Percentiles rank a stretch among this genome's conserved stretches.
phyloP scores from a whole-genome alignment of 1,140 invertebrate species.

The Meteorus sp. region DNA sequence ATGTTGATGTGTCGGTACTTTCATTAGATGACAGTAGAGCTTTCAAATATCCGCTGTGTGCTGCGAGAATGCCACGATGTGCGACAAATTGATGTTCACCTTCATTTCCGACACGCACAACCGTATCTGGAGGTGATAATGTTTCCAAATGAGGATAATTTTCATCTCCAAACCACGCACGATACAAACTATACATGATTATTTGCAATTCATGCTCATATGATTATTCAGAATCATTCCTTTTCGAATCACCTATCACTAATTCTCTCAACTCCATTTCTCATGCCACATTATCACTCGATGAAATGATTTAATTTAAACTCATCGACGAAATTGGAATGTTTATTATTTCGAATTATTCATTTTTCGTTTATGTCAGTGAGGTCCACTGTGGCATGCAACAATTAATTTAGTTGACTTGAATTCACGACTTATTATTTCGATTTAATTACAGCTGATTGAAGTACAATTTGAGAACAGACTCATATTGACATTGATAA shows the following conservation, averaged over 20 bases:
- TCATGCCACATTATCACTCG: too few species aligned
- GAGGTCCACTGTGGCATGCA: too few species aligned
- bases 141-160: conserved; percentile 48
- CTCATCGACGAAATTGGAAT: too few species aligned
- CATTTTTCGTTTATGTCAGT: too few species aligned
- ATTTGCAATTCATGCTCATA: background rate
- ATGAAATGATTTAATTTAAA: too few species aligned
- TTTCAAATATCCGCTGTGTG: conserved; percentile 70
- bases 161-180: conserved; percentile 64
- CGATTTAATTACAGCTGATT: too few species aligned
- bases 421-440: too few species aligned
- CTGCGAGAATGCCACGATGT: conserved; percentile 67
- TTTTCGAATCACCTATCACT: background rate
- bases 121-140: conserved; percentile 63
- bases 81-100: conserved; percentile 69
- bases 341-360: too few species aligned
- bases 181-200: conserved; percentile 62
- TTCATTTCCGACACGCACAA: conserved; percentile 66
- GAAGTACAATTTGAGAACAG: background rate
- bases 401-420: too few species aligned
- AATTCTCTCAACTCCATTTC: too few species aligned
- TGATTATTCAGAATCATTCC: background rate
- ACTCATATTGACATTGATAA: background rate
- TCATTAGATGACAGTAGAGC: conserved; percentile 44
- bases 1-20: conserved; percentile 15